Base-by-base conservation (phyloP, 2,113 vertebrate genomes). In the Poicephalus meyeri region DNA sequence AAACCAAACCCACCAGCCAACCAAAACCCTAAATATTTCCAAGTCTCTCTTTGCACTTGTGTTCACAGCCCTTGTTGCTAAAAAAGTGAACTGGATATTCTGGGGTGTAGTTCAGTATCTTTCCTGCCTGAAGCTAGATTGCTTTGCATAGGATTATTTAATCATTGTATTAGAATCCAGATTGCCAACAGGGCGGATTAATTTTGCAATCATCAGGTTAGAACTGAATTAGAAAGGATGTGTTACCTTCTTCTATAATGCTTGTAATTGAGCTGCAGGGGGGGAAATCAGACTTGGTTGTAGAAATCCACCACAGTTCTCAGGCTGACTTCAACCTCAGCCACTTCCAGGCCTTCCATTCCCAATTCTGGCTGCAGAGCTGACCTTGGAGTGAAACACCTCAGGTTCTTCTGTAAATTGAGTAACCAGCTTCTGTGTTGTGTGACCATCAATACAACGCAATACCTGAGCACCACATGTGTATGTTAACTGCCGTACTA, bases 121-220 rank as follows among this genome's bases (percentile, higher is more conserved):
- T 92, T 64, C 42, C 88, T 78, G 77, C 94, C 94, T 93, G 83
- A 93, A 96, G 96, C 91, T 84, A 96, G 91, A 92, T 93, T 91
- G 88, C 94, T 96, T 91, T 93, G 86, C 94, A 95, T 93, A 65
- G 56, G n/a, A 88, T 95, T 91, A 88, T 94, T 97, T 90, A 96
- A 93, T 95, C 83, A 91, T 81, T 79, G 42, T 44, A 65, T 92
- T 96, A 96, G 86, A 92, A 95, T 86, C 80, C 55, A 64, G 50
- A 95, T 84, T 92, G 86, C 92, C 95, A 95, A 68, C 46, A 64
- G 72, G 55, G 31, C 79, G 47, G 69, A 84, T 97, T 93, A 89
- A 86, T 74, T 91, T 86, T 92, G 65, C 70, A 84, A 13, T 84
- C 88, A 66, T 52, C 64, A 76, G 73, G 52, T 95, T 52, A 68